Evolutionary conservation across 1,140 invertebrate species (phyloP), one percentile per base, ranked within the genome.

Genomic region (Spodoptera frugiperda): DNA sequence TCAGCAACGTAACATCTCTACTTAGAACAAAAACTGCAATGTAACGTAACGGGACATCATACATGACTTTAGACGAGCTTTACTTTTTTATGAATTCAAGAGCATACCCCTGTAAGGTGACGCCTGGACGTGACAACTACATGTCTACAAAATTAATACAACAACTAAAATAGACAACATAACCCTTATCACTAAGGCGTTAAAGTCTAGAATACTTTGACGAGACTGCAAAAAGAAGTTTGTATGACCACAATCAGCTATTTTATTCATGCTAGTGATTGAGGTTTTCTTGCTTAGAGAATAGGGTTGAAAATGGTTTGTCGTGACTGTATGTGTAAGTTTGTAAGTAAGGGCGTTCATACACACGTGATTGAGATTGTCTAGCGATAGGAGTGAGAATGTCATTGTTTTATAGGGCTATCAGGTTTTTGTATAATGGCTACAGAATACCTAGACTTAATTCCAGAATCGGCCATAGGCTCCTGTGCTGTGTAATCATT

Each of bases 351-450:
- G 73, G 76, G 79, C 53, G 65, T 73, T 65, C 48, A 39, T 57
- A 57, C 74, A 81, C 76, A 74, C 82, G 84, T 82, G 82, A 74
- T 79, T 63, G 49, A 77, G 84, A 85, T 85, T 59, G 68, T 79
- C 74, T 55, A 73, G 65, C 72, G 84, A 85, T 85, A 79, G 55
- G 65, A 49, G 46, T 21, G 77, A 70, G 85, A 87, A 87, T 85
- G 80, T 80, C 78, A 87, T 87, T 87, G 85, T 87, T 82, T 73
- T 63, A n/a, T 59, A 73, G 54, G 71, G 71, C 14, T 73, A 25
- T 49, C 55, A 12, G 11, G 10, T 49, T 61, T 57, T 61, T 73
- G 21, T 73, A 25, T 49, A 5, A 46, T 44, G 30, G 33, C 17
- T 6, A 8, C 6, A 39, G 33, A 1, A 39, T 5, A 10, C 2